phyloP scores from a whole-genome alignment of 1,140 invertebrate genomes.

The Zaprionus nigranus region DNA sequence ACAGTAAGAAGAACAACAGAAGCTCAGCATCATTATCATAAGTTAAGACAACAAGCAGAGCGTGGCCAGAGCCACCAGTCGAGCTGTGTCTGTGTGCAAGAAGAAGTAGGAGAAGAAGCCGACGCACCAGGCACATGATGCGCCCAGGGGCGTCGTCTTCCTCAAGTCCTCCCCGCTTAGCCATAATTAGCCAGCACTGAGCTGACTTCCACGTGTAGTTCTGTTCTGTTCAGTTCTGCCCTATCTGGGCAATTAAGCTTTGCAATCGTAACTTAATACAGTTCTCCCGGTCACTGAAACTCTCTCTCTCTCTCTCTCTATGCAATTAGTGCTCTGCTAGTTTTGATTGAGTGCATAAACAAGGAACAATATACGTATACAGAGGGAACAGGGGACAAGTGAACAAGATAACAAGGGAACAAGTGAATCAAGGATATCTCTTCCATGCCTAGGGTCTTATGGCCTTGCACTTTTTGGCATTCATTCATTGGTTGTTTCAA shows the following conservation, averaged over 20 bases:
- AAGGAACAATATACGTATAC: too few relatives aligned
- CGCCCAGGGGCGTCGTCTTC: background rate
- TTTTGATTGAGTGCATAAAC: background rate
- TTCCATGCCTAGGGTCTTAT: too few relatives aligned
- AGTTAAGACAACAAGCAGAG: slow-evolving; percentile 27
- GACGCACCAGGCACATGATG: background rate
- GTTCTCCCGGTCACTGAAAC: background rate
- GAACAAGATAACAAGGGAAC: too few relatives aligned
- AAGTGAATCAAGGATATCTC: too few relatives aligned
- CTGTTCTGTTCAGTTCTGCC: background rate
- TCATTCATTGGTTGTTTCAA: too few relatives aligned
- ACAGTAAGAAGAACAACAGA: slow-evolving; percentile 11
- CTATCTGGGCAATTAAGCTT: background rate
- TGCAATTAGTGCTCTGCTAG: background rate
- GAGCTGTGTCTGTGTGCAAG: background rate
- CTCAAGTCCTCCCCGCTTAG: background rate
- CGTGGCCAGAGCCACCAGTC: background rate
- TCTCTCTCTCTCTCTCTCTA: background rate
- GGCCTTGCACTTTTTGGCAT: too few relatives aligned
- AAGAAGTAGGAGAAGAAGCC: background rate
- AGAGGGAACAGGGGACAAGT: too few relatives aligned
- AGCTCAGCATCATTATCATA: slow-evolving; percentile 34
- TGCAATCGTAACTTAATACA: background rate
- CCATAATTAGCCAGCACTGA: background rate
- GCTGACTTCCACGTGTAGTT: background rate